Conservation (phyloP, 2,113 vertebrate genomes). For the Cnemophilus loriae region DNA sequence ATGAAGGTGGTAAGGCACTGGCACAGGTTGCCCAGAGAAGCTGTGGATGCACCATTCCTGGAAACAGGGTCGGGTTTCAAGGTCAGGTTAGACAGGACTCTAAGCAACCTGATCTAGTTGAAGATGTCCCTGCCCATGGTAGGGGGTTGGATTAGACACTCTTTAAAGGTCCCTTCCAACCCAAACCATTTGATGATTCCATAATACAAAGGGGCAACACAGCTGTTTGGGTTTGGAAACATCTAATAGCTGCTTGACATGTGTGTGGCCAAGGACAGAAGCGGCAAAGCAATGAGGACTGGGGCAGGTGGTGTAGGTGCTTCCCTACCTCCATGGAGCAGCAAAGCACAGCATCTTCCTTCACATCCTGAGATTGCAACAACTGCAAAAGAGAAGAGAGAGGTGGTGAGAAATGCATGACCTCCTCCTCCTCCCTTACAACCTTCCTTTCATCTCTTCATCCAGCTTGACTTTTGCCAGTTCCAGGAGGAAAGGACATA, state of each 20-base stretch:
- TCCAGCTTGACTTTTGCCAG: background rate
- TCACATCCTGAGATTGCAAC: conserved; percentile 89
- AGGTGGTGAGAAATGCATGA: background rate
- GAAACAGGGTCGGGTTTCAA: background rate
- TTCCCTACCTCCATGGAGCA: conserved; percentile 93
- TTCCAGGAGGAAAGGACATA: background rate
- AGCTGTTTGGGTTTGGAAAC: background rate
- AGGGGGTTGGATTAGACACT: background rate
- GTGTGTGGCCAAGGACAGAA: background rate
- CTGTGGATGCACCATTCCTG: background rate
- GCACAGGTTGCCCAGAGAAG: too few species aligned
- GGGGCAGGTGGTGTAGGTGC: background rate
- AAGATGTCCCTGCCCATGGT: background rate
- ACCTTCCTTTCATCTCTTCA: background rate
- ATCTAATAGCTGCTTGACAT: background rate
- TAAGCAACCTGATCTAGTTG: background rate
- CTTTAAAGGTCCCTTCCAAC: background rate
- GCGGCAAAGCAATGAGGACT: background rate
- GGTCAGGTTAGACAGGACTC: background rate
- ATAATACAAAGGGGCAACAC: background rate
- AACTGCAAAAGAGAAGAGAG: conserved; percentile 72
- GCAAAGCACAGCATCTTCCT: conserved; percentile 94
- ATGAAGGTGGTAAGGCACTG: background rate
- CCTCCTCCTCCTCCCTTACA: background rate
- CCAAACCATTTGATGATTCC: background rate